phyloP scores from a whole-genome alignment of 2,113 vertebrate genomes.

The Sitta europaea region DNA sequence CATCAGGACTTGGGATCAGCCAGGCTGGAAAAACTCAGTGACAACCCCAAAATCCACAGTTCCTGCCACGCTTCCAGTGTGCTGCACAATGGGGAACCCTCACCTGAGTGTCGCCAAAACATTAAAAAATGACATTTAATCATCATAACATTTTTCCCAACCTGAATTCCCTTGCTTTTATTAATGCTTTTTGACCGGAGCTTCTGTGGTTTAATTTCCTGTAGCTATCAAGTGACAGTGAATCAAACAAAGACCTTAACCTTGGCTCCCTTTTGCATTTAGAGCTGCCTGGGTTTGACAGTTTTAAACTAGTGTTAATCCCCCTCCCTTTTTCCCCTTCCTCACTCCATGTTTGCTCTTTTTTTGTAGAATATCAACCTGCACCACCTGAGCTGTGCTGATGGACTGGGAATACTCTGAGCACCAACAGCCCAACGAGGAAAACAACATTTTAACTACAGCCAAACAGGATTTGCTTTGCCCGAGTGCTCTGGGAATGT shows the following conservation, averaged over 20 bases:
- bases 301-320: slow-evolving; percentile 53
- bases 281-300: slow-evolving; percentile 48
- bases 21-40: not conserved
- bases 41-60: not conserved
- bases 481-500: not conserved
- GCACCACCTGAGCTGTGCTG: not conserved
- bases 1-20: not conserved
- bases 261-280: slow-evolving; percentile 53
- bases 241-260: slow-evolving; percentile 65
- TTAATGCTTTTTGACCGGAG: slow-evolving; percentile 52
- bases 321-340: not conserved
- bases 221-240: slow-evolving; percentile 68
- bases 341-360: not conserved
- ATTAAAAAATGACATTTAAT: not conserved
- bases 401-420: not conserved
- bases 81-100: not conserved
- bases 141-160: not conserved
- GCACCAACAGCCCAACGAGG: not conserved
- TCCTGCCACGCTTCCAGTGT: not conserved
- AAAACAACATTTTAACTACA: not conserved
- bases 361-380: not conserved
- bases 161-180: slow-evolving; percentile 49
- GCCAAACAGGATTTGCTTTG: not conserved
- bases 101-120: not conserved
- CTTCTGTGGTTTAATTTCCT: slow-evolving; percentile 74